A percentile compares a stretch with the other conserved stretches of the same genome.
These are phyloP conservation scores for Lepus europaeus DNA, from an alignment of 2,113 vertebrate species.

Conservation along the genomic window DNA sequence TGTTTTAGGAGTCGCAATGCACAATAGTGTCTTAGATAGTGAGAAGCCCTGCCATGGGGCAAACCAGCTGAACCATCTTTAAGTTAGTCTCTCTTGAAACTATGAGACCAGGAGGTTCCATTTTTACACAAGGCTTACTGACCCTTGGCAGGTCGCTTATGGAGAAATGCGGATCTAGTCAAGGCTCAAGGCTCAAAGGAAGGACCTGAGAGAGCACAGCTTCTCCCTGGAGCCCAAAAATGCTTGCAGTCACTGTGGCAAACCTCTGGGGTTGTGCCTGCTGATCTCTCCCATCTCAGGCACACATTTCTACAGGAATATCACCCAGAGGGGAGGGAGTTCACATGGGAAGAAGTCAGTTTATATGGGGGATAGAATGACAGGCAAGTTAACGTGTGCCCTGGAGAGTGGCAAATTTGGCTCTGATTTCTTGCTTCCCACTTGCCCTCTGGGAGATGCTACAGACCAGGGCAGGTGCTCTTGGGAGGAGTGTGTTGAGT, in stretches of 20 bases:
- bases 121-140: neutral
- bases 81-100: neutral
- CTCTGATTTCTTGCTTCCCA: slow-evolving; percentile 8
- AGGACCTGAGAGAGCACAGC: slow-evolving; percentile 5
- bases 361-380: neutral
- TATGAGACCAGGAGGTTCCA: neutral
- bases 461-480: neutral
- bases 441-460: neutral
- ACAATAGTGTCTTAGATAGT: neutral
- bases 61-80: neutral
- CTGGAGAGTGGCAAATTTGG: neutral
- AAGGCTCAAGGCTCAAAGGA: neutral
- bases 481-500: neutral
- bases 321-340: neutral
- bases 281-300: neutral
- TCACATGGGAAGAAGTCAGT: neutral
- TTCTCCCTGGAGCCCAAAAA: neutral
- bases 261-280: neutral
- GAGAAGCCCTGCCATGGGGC: neutral
- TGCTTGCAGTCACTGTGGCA: neutral
- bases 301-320: neutral
- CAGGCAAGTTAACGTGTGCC: neutral
- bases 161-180: neutral
- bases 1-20: neutral
- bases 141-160: neutral